Percentiles rank a stretch among this genome's conserved stretches.
Conservation (phyloP, 2,797 vertebrate species). For the Muraenolepis orangiensis region DNA sequence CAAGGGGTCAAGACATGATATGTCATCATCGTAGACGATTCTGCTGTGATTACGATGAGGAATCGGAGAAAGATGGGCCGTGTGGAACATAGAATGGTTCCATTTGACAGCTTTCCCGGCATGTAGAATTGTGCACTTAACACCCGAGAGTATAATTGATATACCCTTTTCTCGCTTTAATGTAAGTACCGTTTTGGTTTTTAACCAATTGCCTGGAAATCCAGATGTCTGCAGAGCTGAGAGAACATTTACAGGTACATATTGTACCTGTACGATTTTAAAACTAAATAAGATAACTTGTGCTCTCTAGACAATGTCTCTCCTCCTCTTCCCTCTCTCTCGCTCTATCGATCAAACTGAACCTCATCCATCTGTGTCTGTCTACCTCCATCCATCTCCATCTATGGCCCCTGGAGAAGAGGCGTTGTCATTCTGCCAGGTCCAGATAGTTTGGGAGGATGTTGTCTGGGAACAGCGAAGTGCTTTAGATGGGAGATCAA, state of each 20-base stretch:
- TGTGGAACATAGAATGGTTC: neutral
- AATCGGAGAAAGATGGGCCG: neutral
- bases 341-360: neutral
- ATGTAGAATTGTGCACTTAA: neutral
- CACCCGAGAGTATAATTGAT: neutral
- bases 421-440: neutral
- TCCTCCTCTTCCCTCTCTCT: neutral
- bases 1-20: neutral
- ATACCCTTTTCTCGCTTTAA: neutral
- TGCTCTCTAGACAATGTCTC: neutral
- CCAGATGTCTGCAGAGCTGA: neutral
- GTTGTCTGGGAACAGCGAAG: slow-evolving; percentile 16
- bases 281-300: neutral
- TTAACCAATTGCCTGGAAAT: neutral
- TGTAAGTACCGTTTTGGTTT: neutral
- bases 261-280: too few relatives aligned
- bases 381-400: neutral
- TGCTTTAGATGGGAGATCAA: slow-evolving; percentile 29
- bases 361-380: neutral
- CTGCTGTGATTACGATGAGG: neutral
- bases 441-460: slow-evolving; percentile 16
- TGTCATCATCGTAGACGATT: neutral
- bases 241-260: too few relatives aligned
- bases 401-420: neutral
- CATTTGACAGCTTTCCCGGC: neutral